Base-by-base conservation (phyloP, 2,888 invertebrate species). In the Choreutis nemorana region DNA sequence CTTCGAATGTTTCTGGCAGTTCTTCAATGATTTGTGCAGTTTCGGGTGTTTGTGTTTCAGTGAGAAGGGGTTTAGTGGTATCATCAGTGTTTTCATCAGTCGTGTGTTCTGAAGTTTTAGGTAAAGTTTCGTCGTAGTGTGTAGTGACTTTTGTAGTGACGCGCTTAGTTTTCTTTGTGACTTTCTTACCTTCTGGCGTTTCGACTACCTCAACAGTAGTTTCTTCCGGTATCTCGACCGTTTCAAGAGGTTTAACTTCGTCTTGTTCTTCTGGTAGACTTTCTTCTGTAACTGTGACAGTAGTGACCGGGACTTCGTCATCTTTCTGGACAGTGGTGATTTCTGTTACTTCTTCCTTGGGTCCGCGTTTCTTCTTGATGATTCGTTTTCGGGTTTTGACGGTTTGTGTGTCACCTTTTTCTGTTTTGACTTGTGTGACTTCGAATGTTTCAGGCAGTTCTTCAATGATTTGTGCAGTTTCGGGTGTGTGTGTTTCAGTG, bases 21-120 rank as follows among this genome's bases (percentile, higher is more conserved):
- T 35, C 35, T 21, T 33, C 32, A 2, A 35, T 13, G 7, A 26
- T 14, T 12, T 22, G 20, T 7, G 31, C 35, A 9, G 16, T 30
- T 10, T 27, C 16, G 8, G 14, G 23, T 23, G n/a, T 8, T 2
- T 20, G 14, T 15, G 28, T 14, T 7, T 9, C 6, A 21, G 11
- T 29, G 15, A 29, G 36, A 16, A 34, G 36, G 20, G 32, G 30
- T 29, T 15, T 18, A 33, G 38, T 30, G 39, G 43, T 32, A 23
- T 48, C 43, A 14, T 44, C 39, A 45, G 40, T 35, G 33, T 56
- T 39, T 35, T 57, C 38, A 29, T 61, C 63, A 39, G 60, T 41
- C 21, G 57, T 51, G 23, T 58, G 43, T 39, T 68, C 56, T 2
- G 61, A 37, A 33, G 59, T 50, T 48, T 68, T 41, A 45, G 73